phyloP scores from a whole-genome alignment of 2,113 vertebrate genomes.

The Tragulus kanchil region DNA sequence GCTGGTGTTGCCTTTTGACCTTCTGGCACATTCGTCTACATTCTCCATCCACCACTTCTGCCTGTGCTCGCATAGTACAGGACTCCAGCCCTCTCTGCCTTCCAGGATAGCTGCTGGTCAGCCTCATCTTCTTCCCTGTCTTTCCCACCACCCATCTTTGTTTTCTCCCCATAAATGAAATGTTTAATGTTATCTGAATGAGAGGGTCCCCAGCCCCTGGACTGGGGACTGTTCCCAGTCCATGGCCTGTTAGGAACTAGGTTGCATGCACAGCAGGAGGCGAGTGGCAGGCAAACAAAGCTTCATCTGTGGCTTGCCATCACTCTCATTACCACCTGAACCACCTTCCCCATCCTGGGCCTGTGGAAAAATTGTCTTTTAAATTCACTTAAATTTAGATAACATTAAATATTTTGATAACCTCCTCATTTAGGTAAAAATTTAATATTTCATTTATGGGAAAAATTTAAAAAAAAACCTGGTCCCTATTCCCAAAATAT shows the following conservation, averaged over 20 bases:
- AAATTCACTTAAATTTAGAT: no score
- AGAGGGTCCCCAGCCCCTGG: neutral
- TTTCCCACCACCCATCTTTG: neutral
- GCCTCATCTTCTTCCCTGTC: neutral
- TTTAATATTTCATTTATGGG: no score
- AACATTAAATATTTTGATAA: no score
- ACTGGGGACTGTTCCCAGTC: neutral
- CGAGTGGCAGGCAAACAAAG: neutral
- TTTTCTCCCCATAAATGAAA: neutral
- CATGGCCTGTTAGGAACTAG: neutral
- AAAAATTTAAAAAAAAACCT: no score
- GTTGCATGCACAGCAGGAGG: neutral
- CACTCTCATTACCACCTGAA: neutral
- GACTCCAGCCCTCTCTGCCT: neutral
- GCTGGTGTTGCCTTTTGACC: neutral
- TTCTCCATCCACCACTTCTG: neutral
- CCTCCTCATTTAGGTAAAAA: no score
- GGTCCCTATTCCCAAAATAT: neutral
- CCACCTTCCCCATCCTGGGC: neutral
- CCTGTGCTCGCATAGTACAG: rapidly evolving
- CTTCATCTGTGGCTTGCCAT: neutral
- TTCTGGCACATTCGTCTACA: no score
- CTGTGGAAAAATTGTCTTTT: neutral
- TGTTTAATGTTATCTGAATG: neutral
- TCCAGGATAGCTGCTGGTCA: neutral